phyloP scores from a whole-genome alignment of 2,797 vertebrate species.

The Capromys pilorides region DNA sequence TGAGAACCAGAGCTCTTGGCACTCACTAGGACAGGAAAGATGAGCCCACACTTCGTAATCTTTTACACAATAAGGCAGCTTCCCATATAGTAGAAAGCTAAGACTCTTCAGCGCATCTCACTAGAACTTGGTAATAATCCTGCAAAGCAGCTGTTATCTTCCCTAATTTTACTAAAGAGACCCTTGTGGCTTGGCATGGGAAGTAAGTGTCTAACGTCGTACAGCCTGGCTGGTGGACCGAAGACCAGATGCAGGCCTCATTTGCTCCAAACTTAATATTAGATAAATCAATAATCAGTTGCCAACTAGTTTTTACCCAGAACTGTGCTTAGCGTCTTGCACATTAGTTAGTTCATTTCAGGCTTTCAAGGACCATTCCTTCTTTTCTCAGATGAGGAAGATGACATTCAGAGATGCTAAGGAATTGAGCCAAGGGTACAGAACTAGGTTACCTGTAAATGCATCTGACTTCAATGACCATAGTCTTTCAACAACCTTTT shows the following conservation, averaged over 20 bases:
- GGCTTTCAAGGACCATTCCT: neutral
- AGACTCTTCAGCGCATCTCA: neutral
- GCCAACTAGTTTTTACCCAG: neutral
- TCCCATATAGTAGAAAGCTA: neutral
- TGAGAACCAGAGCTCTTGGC: neutral
- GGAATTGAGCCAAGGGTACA: neutral
- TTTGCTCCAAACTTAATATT: neutral
- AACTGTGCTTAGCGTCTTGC: neutral
- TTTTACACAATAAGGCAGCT: neutral
- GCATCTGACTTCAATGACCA: neutral
- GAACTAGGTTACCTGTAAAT: neutral
- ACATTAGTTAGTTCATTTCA: neutral
- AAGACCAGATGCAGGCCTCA: neutral
- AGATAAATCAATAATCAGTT: neutral
- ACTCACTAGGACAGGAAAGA: neutral
- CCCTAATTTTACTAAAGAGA: neutral
- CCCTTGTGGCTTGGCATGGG: neutral
- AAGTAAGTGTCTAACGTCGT: neutral
- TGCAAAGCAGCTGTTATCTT: neutral
- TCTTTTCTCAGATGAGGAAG: neutral
- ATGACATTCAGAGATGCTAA: constrained; percentile 3
- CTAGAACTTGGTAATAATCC: neutral
- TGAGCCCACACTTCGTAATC: neutral
- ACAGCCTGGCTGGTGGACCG: neutral
- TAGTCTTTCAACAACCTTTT: neutral